These are phyloP conservation scores for Sycophila texana DNA, from an alignment of 2,888 invertebrate species.

Conservation along the genomic window DNA sequence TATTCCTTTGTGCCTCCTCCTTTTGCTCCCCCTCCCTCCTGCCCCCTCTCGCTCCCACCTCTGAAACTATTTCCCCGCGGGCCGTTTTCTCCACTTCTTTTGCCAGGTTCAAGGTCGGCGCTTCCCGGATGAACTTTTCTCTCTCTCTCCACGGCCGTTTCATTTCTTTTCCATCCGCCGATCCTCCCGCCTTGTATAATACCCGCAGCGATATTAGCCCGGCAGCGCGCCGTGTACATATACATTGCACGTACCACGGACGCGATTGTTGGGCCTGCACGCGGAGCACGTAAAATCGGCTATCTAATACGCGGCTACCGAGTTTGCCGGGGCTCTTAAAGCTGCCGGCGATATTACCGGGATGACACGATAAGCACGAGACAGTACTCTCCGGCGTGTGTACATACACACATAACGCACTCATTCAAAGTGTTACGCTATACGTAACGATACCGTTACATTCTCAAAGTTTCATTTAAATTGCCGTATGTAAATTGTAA, in stretches of 20 bases:
- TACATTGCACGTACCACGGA: too few relatives aligned
- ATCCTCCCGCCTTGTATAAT: neutral
- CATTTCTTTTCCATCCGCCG: slow-evolving; percentile 30
- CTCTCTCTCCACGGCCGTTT: slow-evolving; percentile 25
- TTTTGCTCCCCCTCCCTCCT: neutral
- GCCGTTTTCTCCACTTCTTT: slow-evolving; percentile 31
- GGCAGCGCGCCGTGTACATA: slow-evolving; percentile 7
- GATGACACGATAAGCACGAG: too few relatives aligned
- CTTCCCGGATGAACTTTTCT: slow-evolving; percentile 46
- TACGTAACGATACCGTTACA: too few relatives aligned
- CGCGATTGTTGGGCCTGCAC: neutral
- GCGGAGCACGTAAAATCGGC: too few relatives aligned
- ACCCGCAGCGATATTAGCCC: slow-evolving; percentile 6
- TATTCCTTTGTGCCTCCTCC: slow-evolving; percentile 46
- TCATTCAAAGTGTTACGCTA: too few relatives aligned
- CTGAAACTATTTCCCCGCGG: slow-evolving; percentile 21
- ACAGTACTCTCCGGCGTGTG: too few relatives aligned
- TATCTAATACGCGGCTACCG: too few relatives aligned
- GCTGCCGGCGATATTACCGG: too few relatives aligned
- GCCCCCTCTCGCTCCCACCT: slow-evolving; percentile 12
- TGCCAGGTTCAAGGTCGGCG: slow-evolving; percentile 45
- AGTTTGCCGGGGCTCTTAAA: too few relatives aligned
- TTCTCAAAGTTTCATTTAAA: too few relatives aligned
- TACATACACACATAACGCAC: too few relatives aligned
- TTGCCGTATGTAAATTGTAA: too few relatives aligned